A percentile compares a stretch with the other conserved stretches of the same genome.
Evolutionary conservation across 2,113 vertebrate species (phyloP).

Genomic region (Rhabdornis inornatus): DNA sequence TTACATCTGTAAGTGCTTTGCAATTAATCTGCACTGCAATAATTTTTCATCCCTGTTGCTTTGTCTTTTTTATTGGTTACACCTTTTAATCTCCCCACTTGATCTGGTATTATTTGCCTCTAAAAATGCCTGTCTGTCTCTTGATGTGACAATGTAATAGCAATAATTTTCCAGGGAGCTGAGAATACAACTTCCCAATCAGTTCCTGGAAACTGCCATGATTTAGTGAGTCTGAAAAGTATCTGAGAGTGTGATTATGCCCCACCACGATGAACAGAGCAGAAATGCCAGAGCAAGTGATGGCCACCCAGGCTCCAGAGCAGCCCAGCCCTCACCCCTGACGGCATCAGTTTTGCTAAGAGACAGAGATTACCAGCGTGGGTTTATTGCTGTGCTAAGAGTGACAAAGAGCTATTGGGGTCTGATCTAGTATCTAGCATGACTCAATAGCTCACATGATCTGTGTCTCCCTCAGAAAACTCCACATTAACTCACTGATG

Average conservation of each 20-base stretch:
- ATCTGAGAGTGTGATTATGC: neutral
- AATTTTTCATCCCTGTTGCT: neutral
- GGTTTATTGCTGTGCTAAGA: neutral
- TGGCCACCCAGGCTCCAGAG: neutral
- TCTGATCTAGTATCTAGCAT: neutral
- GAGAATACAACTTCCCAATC: neutral
- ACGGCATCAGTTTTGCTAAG: neutral
- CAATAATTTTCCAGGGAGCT: neutral
- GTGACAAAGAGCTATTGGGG: neutral
- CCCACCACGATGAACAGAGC: neutral
- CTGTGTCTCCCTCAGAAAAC: neutral
- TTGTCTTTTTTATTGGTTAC: slow-evolving; percentile 8
- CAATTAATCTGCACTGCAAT: neutral
- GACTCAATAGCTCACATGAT: neutral
- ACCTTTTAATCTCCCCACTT: neutral
- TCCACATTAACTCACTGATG: neutral
- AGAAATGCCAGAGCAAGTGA: neutral
- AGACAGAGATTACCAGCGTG: neutral
- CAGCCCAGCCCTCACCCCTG: neutral
- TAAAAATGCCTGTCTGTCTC: neutral
- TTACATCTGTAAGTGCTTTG: neutral
- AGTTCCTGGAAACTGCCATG: neutral
- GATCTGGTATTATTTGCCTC: neutral
- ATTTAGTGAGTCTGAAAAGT: neutral
- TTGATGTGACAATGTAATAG: neutral